Conservation (phyloP, 2,797 vertebrate species). For the Dermochelys coriacea region DNA sequence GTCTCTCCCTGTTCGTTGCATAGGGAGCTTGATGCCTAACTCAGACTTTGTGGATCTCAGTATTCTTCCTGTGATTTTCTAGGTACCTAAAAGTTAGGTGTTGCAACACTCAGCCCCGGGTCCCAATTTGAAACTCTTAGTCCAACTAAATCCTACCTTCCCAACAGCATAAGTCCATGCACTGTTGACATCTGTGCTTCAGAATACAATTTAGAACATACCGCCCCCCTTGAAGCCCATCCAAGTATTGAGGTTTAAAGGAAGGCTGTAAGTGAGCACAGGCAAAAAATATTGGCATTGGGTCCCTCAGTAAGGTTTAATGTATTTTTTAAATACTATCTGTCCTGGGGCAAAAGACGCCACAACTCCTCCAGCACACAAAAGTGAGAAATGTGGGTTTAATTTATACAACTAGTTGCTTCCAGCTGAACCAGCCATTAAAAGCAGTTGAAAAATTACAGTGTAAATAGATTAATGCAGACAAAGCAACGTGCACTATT, state of each 20-base stretch:
- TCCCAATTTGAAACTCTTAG: not conserved
- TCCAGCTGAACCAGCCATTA: conserved; percentile 75
- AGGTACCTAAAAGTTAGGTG: not conserved
- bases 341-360: not conserved
- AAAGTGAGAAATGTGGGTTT: conserved; percentile 75
- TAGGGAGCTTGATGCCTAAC: not conserved
- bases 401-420: conserved; percentile 74
- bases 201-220: not conserved
- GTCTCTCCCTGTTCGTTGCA: not conserved
- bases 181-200: not conserved
- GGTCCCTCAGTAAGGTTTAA: not conserved
- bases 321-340: not conserved
- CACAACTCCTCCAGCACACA: not conserved
- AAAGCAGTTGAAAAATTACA: conserved; percentile 75
- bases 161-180: rapidly evolving
- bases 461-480: conserved; percentile 77
- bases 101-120: not conserved
- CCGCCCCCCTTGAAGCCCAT: not conserved
- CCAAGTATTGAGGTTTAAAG: not conserved
- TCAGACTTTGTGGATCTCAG: not conserved
- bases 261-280: rapidly evolving
- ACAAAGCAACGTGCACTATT: conserved; percentile 71
- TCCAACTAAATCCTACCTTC: not conserved
- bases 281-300: not conserved
- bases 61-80: not conserved